Base-by-base conservation (phyloP, 1,140 invertebrate species). In the Maconellicoccus hirsutus region DNA sequence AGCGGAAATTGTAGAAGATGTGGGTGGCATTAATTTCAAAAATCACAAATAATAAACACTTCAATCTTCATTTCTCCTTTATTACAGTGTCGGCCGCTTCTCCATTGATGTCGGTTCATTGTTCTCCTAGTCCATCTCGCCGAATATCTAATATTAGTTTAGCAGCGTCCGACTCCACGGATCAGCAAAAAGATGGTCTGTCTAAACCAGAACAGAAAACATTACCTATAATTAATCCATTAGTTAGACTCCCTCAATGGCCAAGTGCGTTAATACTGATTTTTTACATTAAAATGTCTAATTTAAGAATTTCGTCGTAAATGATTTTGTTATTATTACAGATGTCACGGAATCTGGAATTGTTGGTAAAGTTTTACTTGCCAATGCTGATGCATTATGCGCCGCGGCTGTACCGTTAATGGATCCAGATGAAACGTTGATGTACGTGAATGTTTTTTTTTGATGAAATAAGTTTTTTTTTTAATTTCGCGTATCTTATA, bases 351-450 rank as follows among this genome's bases (percentile, higher is more conserved):
- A 83, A 70, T 86, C 88, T 61, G 89, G 90, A 66, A 86, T 94
- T 70, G 92, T 95, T 74, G 91, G 91, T 75, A 92, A 94, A 81
- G 95, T 93, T 73, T 83, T 98, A 10, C 80, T 98, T 63, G 94
- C 94, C 27, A 97, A 97, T 81, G 94, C 94, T n/a, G 94, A 97
- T 80, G 93, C 94, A 12, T 81, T 98, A 0, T 97, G 94, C 82
- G 94, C 94, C 38, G 92, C 94, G 6, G 93, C 93, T 14, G 94
- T 93, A 73, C 94, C 94, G 2, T 80, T 96, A 14, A 93, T 96
- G 86, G 93, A 96, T 80, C 88, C 89, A 0, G 92, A 95, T 79
- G 91, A 96, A 77, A 92, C 92, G 7, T 82, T 92, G 12, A 79
- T 93, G 81, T 88, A 80, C 82, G 82, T 78, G 39, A n/a, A 27